These are phyloP conservation scores for Digitonthophagus gazella DNA, from an alignment of 2,888 invertebrate genomes.

Conservation along the genomic window DNA sequence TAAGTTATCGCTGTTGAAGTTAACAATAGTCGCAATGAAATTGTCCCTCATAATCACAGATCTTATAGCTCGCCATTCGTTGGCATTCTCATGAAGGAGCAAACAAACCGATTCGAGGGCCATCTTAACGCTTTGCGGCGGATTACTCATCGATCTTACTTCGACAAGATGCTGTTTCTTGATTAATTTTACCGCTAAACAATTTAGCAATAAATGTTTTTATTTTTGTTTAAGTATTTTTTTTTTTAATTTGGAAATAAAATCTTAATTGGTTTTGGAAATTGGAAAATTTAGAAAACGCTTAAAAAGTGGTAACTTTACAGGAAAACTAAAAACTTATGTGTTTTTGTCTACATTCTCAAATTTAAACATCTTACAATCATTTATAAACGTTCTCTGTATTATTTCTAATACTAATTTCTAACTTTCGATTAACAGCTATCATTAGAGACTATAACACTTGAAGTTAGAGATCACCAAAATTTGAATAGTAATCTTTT, in stretches of 20 bases:
- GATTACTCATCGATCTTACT: conserved; percentile 92
- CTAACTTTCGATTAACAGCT: too few species aligned
- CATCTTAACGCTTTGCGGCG: conserved; percentile 88
- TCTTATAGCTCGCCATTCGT: conserved; percentile 92
- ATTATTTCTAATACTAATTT: too few species aligned
- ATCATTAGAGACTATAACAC: too few species aligned
- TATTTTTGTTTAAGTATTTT: not conserved
- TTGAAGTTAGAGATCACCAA: too few species aligned
- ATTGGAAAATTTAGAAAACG: conserved; percentile 21
- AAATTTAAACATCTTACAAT: too few species aligned
- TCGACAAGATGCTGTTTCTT: conserved; percentile 95
- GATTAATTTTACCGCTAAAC: conserved; percentile 86
- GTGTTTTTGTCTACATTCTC: too few species aligned
- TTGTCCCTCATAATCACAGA: conserved; percentile 92
- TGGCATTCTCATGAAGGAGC: conserved; percentile 84
- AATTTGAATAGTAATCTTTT: too few species aligned
- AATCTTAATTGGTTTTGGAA: not conserved
- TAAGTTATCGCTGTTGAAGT: conserved; percentile 90
- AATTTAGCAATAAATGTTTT: not conserved
- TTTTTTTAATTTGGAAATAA: too few species aligned
- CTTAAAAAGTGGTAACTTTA: too few species aligned
- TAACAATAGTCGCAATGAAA: conserved; percentile 91
- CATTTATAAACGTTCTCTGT: too few species aligned
- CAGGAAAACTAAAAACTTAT: too few species aligned
- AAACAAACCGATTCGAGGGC: conserved; percentile 94